Base-by-base conservation (phyloP, 2,113 vertebrate species). In the Periophthalmodon schlosseri region DNA sequence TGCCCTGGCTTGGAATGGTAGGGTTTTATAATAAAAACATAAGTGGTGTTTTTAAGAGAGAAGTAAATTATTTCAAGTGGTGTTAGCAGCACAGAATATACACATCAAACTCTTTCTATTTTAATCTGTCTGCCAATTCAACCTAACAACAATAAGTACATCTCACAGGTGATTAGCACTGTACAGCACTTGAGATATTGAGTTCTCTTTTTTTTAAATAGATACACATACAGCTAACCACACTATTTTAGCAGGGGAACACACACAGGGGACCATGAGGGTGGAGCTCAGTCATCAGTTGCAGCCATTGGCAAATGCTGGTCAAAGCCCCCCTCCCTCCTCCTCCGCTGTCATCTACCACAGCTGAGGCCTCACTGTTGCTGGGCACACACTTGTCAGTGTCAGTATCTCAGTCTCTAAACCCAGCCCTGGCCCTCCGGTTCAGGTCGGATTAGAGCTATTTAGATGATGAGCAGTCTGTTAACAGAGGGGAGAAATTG, bases 11-110 rank as follows among this genome's bases (percentile, higher is more conserved):
- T 64, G 69, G 75, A 65, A 69, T 74, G 73, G 56, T 64, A 44
- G 61, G 54, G 65, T 75, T 80, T 85, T 76, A 83, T 86, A 74
- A 81, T 68, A 63, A 72, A 74, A 49, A 50, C 73, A 28, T 68
- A 64, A 49, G 14, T 60, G 12, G 18, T 70, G 56, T 49, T 24
- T 75, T 75, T 70, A 61, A 72, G 70, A 65, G 50, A 34, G 14
- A 13, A 56, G 47, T 39, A n/a, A 50, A 39, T 70, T 67, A 18
- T 20, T 8, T 33, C 28, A 63, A 33, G 23, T 28, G 13, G 24
- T 33, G 15, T 24, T 54, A 12, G 54, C 11, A 11, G 54, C 2
- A 16, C 16, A 52, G 52, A 52, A 52, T 52, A 52, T 18, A 4
- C 50, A 52, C 50, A 52, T 20, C 15, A 52, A 52, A 20, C 16